Evolutionary conservation across 2,888 invertebrate species (phyloP).

Genomic region (Furcula furcula): DNA sequence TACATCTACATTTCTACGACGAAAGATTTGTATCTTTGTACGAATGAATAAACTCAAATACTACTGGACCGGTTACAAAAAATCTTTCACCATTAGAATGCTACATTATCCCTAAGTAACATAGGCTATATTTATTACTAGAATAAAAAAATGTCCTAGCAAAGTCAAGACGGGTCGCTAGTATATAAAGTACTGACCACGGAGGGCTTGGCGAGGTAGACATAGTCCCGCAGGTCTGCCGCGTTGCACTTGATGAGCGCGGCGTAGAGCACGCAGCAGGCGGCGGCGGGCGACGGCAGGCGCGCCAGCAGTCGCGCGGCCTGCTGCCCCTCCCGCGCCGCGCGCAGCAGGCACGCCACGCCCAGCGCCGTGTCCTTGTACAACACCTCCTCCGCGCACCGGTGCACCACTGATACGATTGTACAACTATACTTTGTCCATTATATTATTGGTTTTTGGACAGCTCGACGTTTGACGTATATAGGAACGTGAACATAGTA

Average conservation of each 20-base stretch:
- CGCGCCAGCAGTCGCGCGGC: slow-evolving; percentile 9
- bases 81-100: too few species aligned
- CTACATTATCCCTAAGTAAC: too few species aligned
- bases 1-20: too few species aligned
- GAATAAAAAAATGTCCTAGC: too few species aligned
- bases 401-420: slow-evolving; percentile 49
- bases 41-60: too few species aligned
- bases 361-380: slow-evolving; percentile 57
- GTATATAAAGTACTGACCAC: slow-evolving; percentile 35
- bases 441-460: too few species aligned
- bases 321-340: slow-evolving; percentile 13
- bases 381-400: slow-evolving; percentile 55
- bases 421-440: not conserved
- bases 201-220: slow-evolving; percentile 50
- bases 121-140: too few species aligned
- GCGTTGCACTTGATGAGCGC: slow-evolving; percentile 48
- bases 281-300: slow-evolving; percentile 28
- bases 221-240: slow-evolving; percentile 47
- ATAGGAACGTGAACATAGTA: too few species aligned
- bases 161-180: too few species aligned
- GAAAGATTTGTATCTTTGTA: too few species aligned
- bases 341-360: slow-evolving; percentile 52
- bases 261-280: slow-evolving; percentile 56
- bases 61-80: too few species aligned
- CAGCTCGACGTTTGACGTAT: too few species aligned